Evolutionary conservation across 2,113 vertebrate species (phyloP).

Genomic region (Xerus inauris): DNA sequence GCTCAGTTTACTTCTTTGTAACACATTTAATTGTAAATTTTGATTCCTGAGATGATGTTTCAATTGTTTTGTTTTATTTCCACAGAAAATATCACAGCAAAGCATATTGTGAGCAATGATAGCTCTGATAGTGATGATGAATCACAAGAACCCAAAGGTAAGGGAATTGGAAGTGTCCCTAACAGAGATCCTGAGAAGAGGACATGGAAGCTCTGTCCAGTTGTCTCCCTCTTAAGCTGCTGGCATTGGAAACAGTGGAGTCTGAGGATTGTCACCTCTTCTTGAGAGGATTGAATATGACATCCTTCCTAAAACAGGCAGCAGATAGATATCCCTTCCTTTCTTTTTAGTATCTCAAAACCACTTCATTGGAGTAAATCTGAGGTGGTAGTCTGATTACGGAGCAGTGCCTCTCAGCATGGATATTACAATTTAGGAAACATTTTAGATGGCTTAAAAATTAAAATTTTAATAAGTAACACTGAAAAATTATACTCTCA

Average conservation of each 20-base stretch:
- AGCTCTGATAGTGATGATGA: constrained; percentile 95
- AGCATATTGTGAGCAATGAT: constrained; percentile 94
- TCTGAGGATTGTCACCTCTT: neutral
- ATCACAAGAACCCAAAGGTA: constrained; percentile 91
- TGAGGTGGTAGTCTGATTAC: neutral
- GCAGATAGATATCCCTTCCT: neutral
- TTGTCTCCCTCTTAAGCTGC: too few relatives aligned
- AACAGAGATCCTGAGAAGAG: neutral
- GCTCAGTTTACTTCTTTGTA: neutral
- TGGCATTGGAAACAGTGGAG: too few relatives aligned
- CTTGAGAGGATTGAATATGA: neutral
- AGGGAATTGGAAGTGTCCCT: constrained; percentile 33
- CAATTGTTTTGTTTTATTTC: constrained; percentile 65
- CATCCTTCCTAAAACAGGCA: neutral
- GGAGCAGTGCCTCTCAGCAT: neutral
- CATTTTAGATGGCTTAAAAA: neutral
- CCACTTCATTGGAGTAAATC: neutral
- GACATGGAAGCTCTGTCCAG: neutral
- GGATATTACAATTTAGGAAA: neutral
- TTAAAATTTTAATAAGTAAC: neutral
- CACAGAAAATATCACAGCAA: constrained; percentile 95
- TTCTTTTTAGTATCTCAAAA: neutral
- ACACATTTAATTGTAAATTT: neutral
- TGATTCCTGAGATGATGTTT: neutral
- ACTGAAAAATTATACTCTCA: neutral